Evolutionary conservation across 2,797 vertebrate species (phyloP).

Genomic region (Amblyopsis hoosieri): DNA sequence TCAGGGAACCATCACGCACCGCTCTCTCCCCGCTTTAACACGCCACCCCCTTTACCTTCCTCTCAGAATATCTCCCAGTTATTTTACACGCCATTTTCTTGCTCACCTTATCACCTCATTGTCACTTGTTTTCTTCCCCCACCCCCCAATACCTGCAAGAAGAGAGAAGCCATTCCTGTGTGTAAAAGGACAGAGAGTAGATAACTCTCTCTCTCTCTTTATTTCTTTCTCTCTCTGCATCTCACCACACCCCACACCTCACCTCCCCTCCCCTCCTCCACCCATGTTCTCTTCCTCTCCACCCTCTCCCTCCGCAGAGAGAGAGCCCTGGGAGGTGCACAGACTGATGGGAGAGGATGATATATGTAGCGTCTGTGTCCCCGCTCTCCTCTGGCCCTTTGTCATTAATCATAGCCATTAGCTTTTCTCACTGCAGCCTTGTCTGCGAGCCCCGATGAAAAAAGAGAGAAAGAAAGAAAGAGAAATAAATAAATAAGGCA

Average conservation of each 20-base stretch:
- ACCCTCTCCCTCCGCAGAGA: slow-evolving; percentile 67
- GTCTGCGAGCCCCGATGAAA: slow-evolving; percentile 84
- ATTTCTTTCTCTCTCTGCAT: slow-evolving; percentile 12
- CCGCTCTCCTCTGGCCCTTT: slow-evolving; percentile 99
- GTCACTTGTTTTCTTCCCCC: slow-evolving; percentile 72
- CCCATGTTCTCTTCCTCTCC: neutral
- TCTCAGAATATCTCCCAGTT: slow-evolving; percentile 89
- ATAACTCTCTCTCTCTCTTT: slow-evolving; percentile 21
- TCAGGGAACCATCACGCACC: slow-evolving; percentile 87
- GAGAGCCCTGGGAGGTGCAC: slow-evolving; percentile 95
- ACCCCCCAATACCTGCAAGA: slow-evolving; percentile 33
- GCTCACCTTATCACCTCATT: slow-evolving; percentile 91
- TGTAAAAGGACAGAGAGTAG: slow-evolving; percentile 79
- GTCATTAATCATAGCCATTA: slow-evolving; percentile 99
- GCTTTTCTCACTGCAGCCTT: slow-evolving; percentile 96
- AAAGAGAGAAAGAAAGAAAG: slow-evolving; percentile 66
- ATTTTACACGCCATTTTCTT: slow-evolving; percentile 99
- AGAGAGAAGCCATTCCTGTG: slow-evolving; percentile 81
- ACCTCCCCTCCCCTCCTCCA: neutral
- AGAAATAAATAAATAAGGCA: slow-evolving; percentile 72
- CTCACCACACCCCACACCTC: neutral
- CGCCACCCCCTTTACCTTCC: slow-evolving; percentile 40
- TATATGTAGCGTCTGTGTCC: slow-evolving; percentile 99
- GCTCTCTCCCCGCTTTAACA: slow-evolving; percentile 31
- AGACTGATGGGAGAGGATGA: slow-evolving; percentile 99